Conservation (phyloP, 2,888 invertebrate genomes). For the Epinotia ramella region DNA sequence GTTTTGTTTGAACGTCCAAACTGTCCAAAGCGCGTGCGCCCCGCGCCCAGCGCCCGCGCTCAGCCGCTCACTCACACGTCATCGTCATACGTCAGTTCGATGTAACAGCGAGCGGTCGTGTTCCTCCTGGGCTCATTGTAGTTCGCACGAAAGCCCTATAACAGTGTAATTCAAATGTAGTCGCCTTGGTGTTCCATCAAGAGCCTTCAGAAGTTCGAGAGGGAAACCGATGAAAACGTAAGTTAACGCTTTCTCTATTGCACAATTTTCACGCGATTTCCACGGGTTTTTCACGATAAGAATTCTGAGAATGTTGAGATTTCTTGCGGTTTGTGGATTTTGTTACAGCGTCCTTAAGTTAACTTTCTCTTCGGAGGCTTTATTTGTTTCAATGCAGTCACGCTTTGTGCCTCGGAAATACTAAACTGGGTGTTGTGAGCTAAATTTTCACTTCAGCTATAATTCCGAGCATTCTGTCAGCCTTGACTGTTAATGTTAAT, state of each 20-base stretch:
- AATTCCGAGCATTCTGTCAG: not conserved
- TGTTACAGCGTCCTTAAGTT: slow-evolving; percentile 47
- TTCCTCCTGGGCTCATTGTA: slow-evolving; percentile 81
- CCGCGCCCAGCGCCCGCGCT: slow-evolving; percentile 24
- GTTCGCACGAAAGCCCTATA: slow-evolving; percentile 81
- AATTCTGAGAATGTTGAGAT: slow-evolving; percentile 43
- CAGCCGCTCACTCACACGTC: not conserved
- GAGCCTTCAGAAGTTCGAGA: slow-evolving; percentile 73
- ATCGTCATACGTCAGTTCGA: slow-evolving; percentile 64
- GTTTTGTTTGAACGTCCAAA: not conserved
- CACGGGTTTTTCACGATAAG: slow-evolving; percentile 42
- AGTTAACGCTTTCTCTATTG: slow-evolving; percentile 66
- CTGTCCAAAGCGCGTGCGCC: not conserved
- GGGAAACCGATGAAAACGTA: slow-evolving; percentile 82
- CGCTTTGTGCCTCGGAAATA: slow-evolving; percentile 25
- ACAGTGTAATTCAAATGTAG: slow-evolving; percentile 84
- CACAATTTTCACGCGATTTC: slow-evolving; percentile 61
- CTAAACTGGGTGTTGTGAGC: slow-evolving; percentile 1
- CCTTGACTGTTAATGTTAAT: slow-evolving; percentile 37
- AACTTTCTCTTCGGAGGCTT: slow-evolving; percentile 54
- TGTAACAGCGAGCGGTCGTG: slow-evolving; percentile 80
- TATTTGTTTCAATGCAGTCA: slow-evolving; percentile 16
- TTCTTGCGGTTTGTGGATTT: slow-evolving; percentile 12
- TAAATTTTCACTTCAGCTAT: not conserved
- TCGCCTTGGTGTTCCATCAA: slow-evolving; percentile 74